Conservation (phyloP, 2,888 invertebrate species). For the Corbicula japonica region DNA sequence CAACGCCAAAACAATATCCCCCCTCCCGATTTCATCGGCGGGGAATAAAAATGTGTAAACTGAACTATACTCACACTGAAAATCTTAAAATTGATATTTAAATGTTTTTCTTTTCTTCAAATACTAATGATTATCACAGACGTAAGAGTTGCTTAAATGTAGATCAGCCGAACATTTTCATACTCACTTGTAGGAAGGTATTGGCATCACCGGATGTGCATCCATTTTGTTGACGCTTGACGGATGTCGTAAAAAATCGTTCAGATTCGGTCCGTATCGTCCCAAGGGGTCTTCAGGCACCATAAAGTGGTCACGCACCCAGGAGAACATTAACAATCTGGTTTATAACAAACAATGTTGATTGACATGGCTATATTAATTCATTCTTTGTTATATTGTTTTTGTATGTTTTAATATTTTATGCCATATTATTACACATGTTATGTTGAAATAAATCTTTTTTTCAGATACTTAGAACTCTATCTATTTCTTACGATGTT, state of each 20-base stretch:
- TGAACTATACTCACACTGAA: neutral
- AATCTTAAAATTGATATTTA: neutral
- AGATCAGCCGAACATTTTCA: neutral
- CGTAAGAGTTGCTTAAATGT: neutral
- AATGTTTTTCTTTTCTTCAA: neutral
- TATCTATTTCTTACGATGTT: neutral
- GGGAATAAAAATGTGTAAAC: neutral
- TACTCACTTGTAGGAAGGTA: neutral
- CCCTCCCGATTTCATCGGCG: neutral
- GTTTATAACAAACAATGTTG: conserved; percentile 15
- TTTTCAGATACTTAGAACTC: neutral
- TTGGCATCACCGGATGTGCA: neutral
- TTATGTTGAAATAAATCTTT: neutral
- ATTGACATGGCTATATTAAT: neutral
- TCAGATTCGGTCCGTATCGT: conserved; percentile 90
- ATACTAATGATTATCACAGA: neutral
- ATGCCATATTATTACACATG: neutral
- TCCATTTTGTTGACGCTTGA: neutral
- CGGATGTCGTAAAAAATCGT: conserved; percentile 88
- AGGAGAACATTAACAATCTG: conserved; percentile 92
- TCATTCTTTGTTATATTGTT: neutral
- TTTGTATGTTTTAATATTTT: neutral
- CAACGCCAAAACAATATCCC: neutral
- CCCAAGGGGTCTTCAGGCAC: conserved; percentile 94
- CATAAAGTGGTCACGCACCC: conserved; percentile 93